Base-by-base conservation (phyloP, 2,113 vertebrate genomes). In the Syngnathus floridae region DNA sequence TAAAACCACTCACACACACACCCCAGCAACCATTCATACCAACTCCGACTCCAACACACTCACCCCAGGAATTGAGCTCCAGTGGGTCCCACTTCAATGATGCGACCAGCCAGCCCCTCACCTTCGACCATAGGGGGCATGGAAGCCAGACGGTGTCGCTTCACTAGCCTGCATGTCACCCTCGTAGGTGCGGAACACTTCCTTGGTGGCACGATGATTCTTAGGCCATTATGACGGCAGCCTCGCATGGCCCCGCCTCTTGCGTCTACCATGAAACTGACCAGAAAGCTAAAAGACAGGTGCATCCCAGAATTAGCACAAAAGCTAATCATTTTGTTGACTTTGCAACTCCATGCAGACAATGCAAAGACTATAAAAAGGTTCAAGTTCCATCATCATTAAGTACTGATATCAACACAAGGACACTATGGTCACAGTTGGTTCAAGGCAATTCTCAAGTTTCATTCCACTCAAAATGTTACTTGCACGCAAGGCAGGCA, bases 231-330 rank as follows among this genome's bases (percentile, higher is more conserved):
- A 79, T 99, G 96, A 56, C 97, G 91, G 82, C 97, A 99, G 5
- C 97, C 97, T n/a, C 95, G 88, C 97, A 99, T 99, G 64, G 96
- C 94, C 0, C 97, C 97, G 1, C 97, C 97, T 49, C 97, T 94
- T 55, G 97, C 97, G 35, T 99, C 96, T 76, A 99, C 97, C 97
- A 99, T 99, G 79, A 99, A 99, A 82, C 97, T 99, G 76, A 99
- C 97, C 67, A 99, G 90, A 91, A 99, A 99, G 85, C 97, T 99
- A 84, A 57, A 61, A 26, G 67, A 64, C 69, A 75, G 41, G 52
- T 4, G 37, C 48, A 41, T 1, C 55, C 10, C 67, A 57, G 49
- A 14, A 11, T 43, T 67, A 5, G 1, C 22, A 17, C 26, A 31
- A 21, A 70, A 22, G 11, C 1, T 64, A 9, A 41, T 55, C 5